A percentile compares a stretch with the other conserved stretches of the same genome.
Evolutionary conservation across 2,113 vertebrate species (phyloP).

Genomic region (Mungos mungo): DNA sequence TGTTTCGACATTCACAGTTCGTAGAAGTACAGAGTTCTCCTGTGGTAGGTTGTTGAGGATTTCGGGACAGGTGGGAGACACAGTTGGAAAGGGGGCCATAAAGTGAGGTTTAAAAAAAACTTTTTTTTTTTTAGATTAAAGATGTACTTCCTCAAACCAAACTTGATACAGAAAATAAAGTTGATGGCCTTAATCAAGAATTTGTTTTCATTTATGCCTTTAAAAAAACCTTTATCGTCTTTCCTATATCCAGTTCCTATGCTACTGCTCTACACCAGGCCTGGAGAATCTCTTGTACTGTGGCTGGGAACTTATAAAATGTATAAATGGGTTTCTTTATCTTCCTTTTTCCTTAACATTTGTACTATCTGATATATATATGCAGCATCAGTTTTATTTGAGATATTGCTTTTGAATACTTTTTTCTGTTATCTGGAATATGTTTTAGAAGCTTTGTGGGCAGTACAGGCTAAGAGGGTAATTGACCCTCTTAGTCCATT

Average conservation of each 20-base stretch:
- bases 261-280: neutral
- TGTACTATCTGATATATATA: neutral
- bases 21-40: neutral
- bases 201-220: neutral
- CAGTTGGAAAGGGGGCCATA: neutral
- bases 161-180: neutral
- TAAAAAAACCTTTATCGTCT: neutral
- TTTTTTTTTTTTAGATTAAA: neutral
- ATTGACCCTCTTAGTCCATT: neutral
- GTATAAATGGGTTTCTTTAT: neutral
- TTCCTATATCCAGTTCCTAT: neutral
- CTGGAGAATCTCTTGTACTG: neutral
- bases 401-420: constrained; percentile 15
- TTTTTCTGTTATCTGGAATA: neutral
- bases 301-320: neutral
- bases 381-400: neutral
- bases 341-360: neutral
- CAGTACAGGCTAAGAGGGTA: neutral
- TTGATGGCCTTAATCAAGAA: neutral
- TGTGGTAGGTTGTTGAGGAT: neutral
- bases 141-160: neutral
- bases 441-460: neutral
- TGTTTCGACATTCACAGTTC: neutral
- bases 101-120: neutral
- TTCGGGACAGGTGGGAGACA: neutral